A percentile compares a stretch with the other conserved stretches of the same genome.
These are phyloP conservation scores for Tolmerus cingulatus DNA, from an alignment of 2,888 invertebrate genomes.

Conservation along the genomic window DNA sequence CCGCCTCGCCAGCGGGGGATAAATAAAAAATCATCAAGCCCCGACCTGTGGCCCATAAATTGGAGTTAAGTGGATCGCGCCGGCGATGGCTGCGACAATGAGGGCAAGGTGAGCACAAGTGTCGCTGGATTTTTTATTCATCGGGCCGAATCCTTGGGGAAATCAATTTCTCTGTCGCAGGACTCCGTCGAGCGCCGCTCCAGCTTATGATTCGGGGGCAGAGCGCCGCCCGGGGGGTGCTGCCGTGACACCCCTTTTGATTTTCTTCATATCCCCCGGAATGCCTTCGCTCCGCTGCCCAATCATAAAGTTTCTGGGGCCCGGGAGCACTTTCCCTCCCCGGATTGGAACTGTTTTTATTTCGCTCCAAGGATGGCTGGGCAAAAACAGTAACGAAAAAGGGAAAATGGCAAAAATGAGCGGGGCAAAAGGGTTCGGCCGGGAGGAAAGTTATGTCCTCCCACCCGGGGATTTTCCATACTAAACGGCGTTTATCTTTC, in stretches of 20 bases:
- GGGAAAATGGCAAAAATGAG: not conserved
- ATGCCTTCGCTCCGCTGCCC: conserved; percentile 3
- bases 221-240: not conserved
- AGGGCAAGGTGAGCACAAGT: conserved; percentile 39
- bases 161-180: conserved; percentile 48
- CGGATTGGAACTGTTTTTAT: not conserved
- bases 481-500: conserved; percentile 50
- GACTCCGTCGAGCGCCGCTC: conserved; percentile 17
- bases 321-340: not conserved
- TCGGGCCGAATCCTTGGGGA: conserved; percentile 47
- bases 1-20: not conserved
- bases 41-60: conserved; percentile 32
- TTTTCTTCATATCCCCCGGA: not conserved
- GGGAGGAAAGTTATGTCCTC: conserved; percentile 45
- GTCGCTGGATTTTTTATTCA: conserved; percentile 49
- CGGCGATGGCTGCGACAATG: conserved; percentile 30
- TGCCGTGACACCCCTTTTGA: not conserved
- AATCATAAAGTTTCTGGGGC: conserved; percentile 12
- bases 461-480: conserved; percentile 49
- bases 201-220: conserved; percentile 8
- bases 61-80: conserved; percentile 34
- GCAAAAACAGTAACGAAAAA: not conserved
- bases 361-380: not conserved
- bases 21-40: conserved; percentile 41
- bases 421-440: not conserved